Evolutionary conservation across 2,113 vertebrate species (phyloP).

Genomic region (Pimephales promelas): DNA sequence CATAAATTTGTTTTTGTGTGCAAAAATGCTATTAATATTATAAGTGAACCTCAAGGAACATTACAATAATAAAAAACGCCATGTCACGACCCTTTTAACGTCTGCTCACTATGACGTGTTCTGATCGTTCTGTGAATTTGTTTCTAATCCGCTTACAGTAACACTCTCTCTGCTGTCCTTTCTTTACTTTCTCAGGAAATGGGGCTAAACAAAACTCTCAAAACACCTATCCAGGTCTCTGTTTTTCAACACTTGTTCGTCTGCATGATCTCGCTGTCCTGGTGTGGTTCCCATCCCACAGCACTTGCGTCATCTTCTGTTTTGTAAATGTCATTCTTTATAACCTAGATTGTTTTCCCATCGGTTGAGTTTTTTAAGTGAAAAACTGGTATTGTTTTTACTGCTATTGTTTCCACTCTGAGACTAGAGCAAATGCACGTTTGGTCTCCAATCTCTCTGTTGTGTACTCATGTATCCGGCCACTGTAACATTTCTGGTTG

Average conservation of each 20-base stretch:
- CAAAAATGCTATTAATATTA: too few species aligned
- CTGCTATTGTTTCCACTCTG: not conserved
- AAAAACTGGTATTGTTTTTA: not conserved
- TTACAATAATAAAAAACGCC: too few species aligned
- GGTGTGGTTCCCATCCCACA: not conserved
- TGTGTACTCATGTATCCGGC: not conserved
- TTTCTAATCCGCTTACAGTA: not conserved
- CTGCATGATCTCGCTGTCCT: constrained; percentile 53
- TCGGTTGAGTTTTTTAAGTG: not conserved
- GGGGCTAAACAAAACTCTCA: constrained; percentile 70
- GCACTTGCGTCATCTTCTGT: not conserved
- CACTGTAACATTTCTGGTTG: not conserved
- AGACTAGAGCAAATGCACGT: not conserved
- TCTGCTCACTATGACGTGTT: not conserved
- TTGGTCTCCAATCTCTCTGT: not conserved
- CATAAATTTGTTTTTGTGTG: too few species aligned
- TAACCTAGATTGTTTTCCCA: not conserved
- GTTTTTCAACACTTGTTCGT: constrained; percentile 39
- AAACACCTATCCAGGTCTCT: constrained; percentile 77
- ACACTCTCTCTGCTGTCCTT: constrained; percentile 26
- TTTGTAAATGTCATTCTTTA: constrained; percentile 19
- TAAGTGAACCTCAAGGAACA: too few species aligned
- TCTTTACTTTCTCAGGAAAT: constrained; percentile 68
- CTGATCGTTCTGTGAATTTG: not conserved
- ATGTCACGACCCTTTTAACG: not conserved